A percentile compares a stretch with the other conserved stretches of the same genome.
phyloP scores from a whole-genome alignment of 2,888 invertebrate genomes.

The Hoplodrina ambigua region DNA sequence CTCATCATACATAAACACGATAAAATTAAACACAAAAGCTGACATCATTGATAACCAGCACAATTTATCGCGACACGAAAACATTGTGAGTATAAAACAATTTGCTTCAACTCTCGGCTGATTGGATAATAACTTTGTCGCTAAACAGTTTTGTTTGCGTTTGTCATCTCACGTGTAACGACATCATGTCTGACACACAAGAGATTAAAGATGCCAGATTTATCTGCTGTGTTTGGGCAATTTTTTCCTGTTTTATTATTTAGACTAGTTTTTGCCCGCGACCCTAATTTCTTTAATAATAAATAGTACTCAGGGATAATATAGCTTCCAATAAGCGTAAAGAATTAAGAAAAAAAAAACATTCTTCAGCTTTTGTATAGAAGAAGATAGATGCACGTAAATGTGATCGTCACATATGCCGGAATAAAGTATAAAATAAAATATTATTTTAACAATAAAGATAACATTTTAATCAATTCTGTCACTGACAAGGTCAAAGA shows the following conservation, averaged over 20 bases:
- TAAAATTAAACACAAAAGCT: conserved; percentile 59
- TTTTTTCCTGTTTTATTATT: background rate
- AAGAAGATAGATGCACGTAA: background rate
- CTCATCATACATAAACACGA: conserved; percentile 46
- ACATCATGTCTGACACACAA: conserved; percentile 47
- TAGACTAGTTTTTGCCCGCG: background rate
- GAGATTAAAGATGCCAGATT: conserved; percentile 15
- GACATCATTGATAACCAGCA: conserved; percentile 64
- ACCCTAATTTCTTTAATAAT: too few relatives aligned
- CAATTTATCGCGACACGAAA: conserved; percentile 57
- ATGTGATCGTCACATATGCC: background rate
- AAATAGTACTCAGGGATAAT: too few relatives aligned
- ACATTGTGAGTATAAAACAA: conserved; percentile 57
- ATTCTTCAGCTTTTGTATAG: too few relatives aligned
- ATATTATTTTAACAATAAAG: conserved; percentile 6
- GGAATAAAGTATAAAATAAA: background rate
- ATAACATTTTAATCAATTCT: conserved; percentile 10
- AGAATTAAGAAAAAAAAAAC: too few relatives aligned
- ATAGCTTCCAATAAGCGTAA: too few relatives aligned
- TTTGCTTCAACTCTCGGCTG: conserved; percentile 59
- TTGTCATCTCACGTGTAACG: conserved; percentile 44
- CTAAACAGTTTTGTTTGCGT: conserved; percentile 61
- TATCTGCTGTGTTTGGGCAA: background rate
- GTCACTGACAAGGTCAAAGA: conserved; percentile 18
- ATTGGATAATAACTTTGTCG: conserved; percentile 68